phyloP scores from a whole-genome alignment of 2,888 invertebrate genomes.

The Dynastes hyllus region DNA sequence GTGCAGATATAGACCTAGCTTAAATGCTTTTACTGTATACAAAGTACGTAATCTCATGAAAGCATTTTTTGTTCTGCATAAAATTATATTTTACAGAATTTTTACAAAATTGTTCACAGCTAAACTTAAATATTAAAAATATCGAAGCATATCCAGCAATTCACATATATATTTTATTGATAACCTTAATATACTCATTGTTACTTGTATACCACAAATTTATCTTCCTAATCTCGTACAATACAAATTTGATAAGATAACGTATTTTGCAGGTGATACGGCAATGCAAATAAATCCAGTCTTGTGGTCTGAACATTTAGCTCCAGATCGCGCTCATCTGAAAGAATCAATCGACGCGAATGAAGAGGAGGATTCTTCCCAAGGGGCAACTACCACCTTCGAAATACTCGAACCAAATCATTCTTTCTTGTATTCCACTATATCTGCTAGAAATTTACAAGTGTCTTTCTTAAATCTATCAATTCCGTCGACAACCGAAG shows the following conservation, averaged over 20 bases:
- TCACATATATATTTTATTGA: too few relatives aligned
- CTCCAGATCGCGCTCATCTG: constrained; percentile 55
- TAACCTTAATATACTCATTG: too few relatives aligned
- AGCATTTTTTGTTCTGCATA: too few relatives aligned
- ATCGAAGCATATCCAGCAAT: too few relatives aligned
- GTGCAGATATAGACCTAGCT: too few relatives aligned
- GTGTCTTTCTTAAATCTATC: constrained; percentile 63
- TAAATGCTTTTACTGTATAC: too few relatives aligned
- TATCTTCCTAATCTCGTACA: not conserved
- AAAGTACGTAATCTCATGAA: too few relatives aligned
- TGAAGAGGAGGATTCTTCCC: constrained; percentile 21
- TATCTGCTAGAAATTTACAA: constrained; percentile 58
- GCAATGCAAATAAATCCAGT: constrained; percentile 58
- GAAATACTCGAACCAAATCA: constrained; percentile 47
- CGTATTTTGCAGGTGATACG: constrained; percentile 55
- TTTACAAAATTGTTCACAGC: too few relatives aligned
- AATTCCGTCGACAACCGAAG: constrained; percentile 32
- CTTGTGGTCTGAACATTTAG: constrained; percentile 59
- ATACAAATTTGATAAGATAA: constrained; percentile 55
- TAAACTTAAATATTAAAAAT: too few relatives aligned
- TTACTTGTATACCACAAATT: too few relatives aligned
- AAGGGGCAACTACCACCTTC: constrained; percentile 18
- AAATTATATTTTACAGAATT: too few relatives aligned
- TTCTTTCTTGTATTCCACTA: constrained; percentile 52
- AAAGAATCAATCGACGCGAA: constrained; percentile 32